Evolutionary conservation across 2,888 invertebrate species (phyloP).

Genomic region (Phengaris alcon): DNA sequence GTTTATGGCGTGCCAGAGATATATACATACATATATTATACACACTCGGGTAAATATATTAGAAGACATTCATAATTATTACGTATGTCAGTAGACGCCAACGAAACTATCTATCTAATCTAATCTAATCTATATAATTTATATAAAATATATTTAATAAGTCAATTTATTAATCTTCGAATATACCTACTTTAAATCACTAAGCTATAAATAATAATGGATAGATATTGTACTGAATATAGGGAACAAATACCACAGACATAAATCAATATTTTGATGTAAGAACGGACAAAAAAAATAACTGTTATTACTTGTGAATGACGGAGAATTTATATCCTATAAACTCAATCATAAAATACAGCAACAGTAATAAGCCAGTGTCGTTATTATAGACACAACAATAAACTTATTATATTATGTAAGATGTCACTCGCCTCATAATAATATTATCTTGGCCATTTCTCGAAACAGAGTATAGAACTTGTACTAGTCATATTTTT

Average conservation of each 20-base stretch:
- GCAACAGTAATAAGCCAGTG: background rate
- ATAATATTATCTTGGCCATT: background rate
- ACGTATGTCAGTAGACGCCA: no score
- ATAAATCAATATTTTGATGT: background rate
- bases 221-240: background rate
- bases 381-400: background rate
- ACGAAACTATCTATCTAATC: no score
- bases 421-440: background rate
- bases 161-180: background rate
- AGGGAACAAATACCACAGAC: background rate
- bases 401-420: background rate
- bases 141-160: no score
- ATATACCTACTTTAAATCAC: background rate
- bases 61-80: no score
- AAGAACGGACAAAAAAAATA: background rate
- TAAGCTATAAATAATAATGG: no score
- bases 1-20: no score
- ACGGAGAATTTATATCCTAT: background rate
- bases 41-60: no score
- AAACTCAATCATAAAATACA: constrained; percentile 14
- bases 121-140: no score
- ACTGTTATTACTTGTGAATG: constrained; percentile 16
- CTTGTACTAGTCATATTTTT: no score
- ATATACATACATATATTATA: no score
- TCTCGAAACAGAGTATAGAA: no score